A percentile compares a stretch with the other conserved stretches of the same genome.
Conservation (phyloP, 2,113 vertebrate genomes). For the Megaptera novaeangliae region DNA sequence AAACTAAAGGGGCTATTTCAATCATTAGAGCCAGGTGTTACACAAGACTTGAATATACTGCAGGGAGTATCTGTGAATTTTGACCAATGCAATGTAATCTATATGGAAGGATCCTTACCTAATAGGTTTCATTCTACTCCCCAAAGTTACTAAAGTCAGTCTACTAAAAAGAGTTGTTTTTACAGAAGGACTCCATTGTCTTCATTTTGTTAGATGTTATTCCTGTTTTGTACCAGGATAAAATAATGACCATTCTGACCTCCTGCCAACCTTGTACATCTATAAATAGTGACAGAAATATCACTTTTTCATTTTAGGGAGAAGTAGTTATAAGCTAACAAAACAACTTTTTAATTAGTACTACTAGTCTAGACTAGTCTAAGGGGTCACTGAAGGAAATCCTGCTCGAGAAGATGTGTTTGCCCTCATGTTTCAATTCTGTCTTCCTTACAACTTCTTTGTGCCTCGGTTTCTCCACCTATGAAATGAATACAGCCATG, state of each 20-base stretch:
- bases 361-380: background rate
- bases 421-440: background rate
- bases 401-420: background rate
- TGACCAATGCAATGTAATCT: background rate
- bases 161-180: background rate
- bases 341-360: background rate
- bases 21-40: background rate
- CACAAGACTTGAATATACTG: background rate
- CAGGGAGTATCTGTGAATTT: background rate
- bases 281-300: background rate
- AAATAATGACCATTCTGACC: background rate
- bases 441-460: background rate
- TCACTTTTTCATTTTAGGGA: background rate
- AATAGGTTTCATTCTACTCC: background rate
- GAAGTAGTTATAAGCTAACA: background rate
- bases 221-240: background rate
- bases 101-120: background rate
- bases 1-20: background rate
- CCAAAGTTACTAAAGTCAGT: background rate
- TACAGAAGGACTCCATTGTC: background rate
- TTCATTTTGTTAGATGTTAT: background rate
- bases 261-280: background rate
- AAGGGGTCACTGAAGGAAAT: background rate
- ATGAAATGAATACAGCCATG: background rate
- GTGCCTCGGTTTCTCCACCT: background rate